A percentile compares a stretch with the other conserved stretches of the same genome.
Evolutionary conservation across 2,888 invertebrate species (phyloP).

Genomic region (Melinaea menophilus): DNA sequence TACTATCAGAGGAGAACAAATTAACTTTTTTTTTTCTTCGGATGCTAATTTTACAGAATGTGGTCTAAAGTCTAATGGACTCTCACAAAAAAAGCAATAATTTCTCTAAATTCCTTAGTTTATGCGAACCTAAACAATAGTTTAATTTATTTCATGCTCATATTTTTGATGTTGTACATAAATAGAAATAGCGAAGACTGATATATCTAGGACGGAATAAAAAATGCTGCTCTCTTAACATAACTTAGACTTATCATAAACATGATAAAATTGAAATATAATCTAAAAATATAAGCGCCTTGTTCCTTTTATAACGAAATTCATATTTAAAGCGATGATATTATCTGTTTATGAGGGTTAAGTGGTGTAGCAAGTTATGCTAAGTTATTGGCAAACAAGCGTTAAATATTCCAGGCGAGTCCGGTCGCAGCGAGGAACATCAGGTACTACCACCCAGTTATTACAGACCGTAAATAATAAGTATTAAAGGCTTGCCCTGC

Average conservation of each 20-base stretch:
- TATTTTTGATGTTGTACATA: no score
- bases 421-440: slow-evolving; percentile 40
- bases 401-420: slow-evolving; percentile 65
- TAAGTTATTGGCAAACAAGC: slow-evolving; percentile 50
- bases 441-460: slow-evolving; percentile 49
- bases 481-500: slow-evolving; percentile 62
- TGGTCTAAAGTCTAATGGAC: no score
- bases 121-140: no score
- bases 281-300: background rate
- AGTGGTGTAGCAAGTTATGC: slow-evolving; percentile 39
- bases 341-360: slow-evolving; percentile 18
- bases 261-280: background rate
- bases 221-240: background rate
- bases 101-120: no score
- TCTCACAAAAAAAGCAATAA: no score
- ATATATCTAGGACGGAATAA: no score
- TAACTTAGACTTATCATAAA: background rate
- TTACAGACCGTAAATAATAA: slow-evolving; percentile 72
- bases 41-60: no score
- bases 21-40: no score
- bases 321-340: slow-evolving; percentile 7
- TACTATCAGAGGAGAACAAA: no score
- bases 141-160: no score
- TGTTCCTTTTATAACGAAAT: background rate
- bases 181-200: no score